phyloP scores from a whole-genome alignment of 2,113 vertebrate genomes.

The Tachycineta bicolor region DNA sequence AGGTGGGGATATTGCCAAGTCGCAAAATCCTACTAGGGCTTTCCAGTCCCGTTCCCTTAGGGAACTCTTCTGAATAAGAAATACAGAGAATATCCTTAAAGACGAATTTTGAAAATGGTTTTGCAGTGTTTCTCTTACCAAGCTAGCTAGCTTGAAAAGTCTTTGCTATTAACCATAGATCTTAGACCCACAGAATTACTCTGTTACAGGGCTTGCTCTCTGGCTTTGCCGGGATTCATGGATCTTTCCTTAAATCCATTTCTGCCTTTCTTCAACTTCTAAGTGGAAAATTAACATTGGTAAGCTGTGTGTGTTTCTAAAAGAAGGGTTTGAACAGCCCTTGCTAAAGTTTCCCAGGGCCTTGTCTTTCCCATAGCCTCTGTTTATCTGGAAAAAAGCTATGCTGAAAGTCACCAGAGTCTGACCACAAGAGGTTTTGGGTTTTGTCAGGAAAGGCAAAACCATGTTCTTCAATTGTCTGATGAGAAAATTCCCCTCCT shows the following conservation, averaged over 20 bases:
- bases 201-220: background rate
- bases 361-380: background rate
- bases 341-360: background rate
- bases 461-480: background rate
- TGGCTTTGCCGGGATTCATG: background rate
- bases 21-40: background rate
- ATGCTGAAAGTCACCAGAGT: background rate
- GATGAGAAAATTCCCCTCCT: background rate
- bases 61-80: background rate
- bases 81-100: background rate
- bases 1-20: slow-evolving; percentile 46
- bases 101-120: background rate
- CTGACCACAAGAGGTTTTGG: slow-evolving; percentile 3
- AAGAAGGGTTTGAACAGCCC: background rate
- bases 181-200: background rate
- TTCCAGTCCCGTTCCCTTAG: background rate
- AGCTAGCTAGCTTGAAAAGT: background rate
- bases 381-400: slow-evolving; percentile 40
- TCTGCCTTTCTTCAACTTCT: background rate
- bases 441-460: background rate
- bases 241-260: background rate
- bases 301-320: background rate
- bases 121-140: background rate
- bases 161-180: background rate
- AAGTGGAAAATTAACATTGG: background rate